Percentiles rank a stretch among this genome's conserved stretches.
Conservation (phyloP, 2,113 vertebrate genomes). For the Pungitius pungitius region DNA sequence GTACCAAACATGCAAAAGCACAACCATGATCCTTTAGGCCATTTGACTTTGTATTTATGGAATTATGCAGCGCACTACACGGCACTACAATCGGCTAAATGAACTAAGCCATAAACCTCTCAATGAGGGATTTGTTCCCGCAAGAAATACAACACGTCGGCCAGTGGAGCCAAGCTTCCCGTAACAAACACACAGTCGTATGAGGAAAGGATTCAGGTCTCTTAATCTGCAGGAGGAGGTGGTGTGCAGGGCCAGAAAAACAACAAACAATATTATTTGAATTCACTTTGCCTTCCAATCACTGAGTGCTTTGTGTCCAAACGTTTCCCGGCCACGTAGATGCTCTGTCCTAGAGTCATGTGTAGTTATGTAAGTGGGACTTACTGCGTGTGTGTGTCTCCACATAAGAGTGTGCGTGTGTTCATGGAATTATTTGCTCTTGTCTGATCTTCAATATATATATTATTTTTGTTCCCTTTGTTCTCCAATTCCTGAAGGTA, state of each 20-base stretch:
- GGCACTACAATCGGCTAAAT: neutral
- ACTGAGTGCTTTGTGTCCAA: slow-evolving; percentile 10
- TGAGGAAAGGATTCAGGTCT: slow-evolving; percentile 8
- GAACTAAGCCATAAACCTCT: slow-evolving; percentile 1
- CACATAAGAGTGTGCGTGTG: neutral
- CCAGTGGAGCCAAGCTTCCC: slow-evolving; percentile 21
- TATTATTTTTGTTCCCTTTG: slow-evolving; percentile 38
- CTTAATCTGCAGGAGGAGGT: neutral
- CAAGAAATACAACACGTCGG: slow-evolving; percentile 28
- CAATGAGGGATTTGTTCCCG: neutral
- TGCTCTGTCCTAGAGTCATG: slow-evolving; percentile 20
- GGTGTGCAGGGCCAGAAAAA: neutral
- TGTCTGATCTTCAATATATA: slow-evolving; percentile 63
- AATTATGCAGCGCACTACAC: neutral
- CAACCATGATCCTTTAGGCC: slow-evolving; percentile 3
- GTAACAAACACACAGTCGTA: neutral
- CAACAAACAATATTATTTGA: neutral
- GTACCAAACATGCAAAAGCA: slow-evolving; percentile 2
- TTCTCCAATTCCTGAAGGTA: slow-evolving; percentile 3
- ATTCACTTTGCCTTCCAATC: neutral
- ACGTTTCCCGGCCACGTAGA: slow-evolving; percentile 13
- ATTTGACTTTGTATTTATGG: neutral
- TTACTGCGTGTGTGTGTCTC: slow-evolving; percentile 33
- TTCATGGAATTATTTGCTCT: slow-evolving; percentile 27
- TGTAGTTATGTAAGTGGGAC: slow-evolving; percentile 36